Conservation (phyloP, 2,888 invertebrate species). For the Drosophila nr. perissopoda region DNA sequence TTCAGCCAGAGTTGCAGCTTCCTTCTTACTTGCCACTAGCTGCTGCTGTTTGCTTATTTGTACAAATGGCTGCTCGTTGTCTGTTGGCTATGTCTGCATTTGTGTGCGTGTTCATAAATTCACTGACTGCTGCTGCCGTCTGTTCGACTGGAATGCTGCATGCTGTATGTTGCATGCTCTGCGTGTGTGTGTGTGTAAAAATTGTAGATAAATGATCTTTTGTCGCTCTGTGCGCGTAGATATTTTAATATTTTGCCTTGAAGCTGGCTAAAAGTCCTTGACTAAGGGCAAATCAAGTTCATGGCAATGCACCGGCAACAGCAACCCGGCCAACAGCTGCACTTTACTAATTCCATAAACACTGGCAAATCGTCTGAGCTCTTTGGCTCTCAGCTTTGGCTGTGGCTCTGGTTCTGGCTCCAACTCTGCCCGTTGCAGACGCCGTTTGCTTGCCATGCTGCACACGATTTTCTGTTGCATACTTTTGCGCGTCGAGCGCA, state of each 20-base stretch:
- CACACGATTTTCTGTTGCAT: constrained; percentile 53
- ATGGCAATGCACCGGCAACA: constrained; percentile 53
- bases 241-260: constrained; percentile 78
- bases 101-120: constrained; percentile 82
- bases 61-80: constrained; percentile 74
- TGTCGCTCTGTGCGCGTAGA: constrained; percentile 69
- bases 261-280: constrained; percentile 81
- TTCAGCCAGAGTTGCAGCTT: constrained; percentile 10
- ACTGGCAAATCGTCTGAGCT: constrained; percentile 74
- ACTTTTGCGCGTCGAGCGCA: constrained; percentile 36
- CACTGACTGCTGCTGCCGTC: constrained; percentile 48
- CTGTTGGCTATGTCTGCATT: constrained; percentile 28
- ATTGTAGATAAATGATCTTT: constrained; percentile 76
- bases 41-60: constrained; percentile 67
- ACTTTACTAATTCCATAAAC: constrained; percentile 80
- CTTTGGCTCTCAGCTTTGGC: constrained; percentile 27
- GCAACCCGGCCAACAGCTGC: constrained; percentile 46
- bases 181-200: constrained; percentile 36
- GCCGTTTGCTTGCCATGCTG: constrained; percentile 41
- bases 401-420: constrained; percentile 4
- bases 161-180: not conserved
- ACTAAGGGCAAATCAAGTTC: constrained; percentile 84
- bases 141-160: constrained; percentile 17
- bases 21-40: not conserved
- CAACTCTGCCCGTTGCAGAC: constrained; percentile 11